Evolutionary conservation across 2,888 invertebrate genomes (phyloP), one percentile per base, ranked within the genome.

Genomic region (Netelia inedita): DNA sequence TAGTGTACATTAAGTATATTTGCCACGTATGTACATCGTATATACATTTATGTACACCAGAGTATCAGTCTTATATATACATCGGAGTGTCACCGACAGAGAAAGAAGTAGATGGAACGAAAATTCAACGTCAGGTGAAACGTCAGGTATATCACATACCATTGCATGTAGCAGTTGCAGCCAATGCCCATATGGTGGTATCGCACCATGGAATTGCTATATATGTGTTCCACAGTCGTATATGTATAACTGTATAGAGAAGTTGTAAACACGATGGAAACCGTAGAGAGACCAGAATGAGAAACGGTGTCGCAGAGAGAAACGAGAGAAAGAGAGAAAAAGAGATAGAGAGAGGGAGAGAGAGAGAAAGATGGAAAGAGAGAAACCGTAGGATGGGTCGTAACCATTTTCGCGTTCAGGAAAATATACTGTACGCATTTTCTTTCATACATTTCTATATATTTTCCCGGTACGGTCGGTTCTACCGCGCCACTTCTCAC

Each of bases 361-460:
- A 28, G 2, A 28, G 28, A 28, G 28, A 28, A 28, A 28, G 28
- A 28, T 28, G 3, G 35, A 35, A 3, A 6, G 35, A 35, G 66
- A 57, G 66, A 59, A 53, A 55, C 35, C 53, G 55, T 43, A 53
- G 61, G 66, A 80, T 79, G 65, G 66, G 23, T 83, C 76, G 83
- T 80, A 83, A 83, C 75, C 75, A 53, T 80, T 83, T 83, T 80
- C 83, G 50, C 83, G 71, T 72, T 80, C 71, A 80, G 72, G 21
- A 76, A 83, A 83, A 80, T 80, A 66, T 71, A 76, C 72, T 46
- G 57, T 35, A 50, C 21, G 21, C 75, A 59, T 43, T 5, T 71
- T 75, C 46, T 71, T 43, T 55, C 11, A 50, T 72, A 23, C 65
- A 63, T 35, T 46, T 80, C 16, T 65, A 6, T 66, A 46, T 16